These are phyloP conservation scores for Epirrita christyi DNA, from an alignment of 2,888 invertebrate genomes.

Conservation along the genomic window DNA sequence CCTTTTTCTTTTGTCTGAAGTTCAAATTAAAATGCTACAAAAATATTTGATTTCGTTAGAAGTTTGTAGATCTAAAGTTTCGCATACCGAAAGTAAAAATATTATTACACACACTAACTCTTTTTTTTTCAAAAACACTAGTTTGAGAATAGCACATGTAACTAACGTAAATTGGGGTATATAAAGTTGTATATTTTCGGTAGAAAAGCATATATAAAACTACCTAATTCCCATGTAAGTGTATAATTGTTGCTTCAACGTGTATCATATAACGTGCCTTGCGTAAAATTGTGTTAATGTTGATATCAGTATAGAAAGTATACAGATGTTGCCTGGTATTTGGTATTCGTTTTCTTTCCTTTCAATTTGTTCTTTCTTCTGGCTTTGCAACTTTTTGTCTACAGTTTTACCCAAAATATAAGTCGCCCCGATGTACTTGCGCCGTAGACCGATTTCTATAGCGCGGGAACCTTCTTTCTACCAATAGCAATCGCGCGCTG, in stretches of 20 bases:
- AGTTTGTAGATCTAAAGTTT: slow-evolving; percentile 2
- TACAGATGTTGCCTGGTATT: slow-evolving; percentile 49
- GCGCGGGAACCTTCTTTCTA: no score
- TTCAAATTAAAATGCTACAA: no score
- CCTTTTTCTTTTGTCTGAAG: no score
- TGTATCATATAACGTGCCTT: slow-evolving; percentile 34
- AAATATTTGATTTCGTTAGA: no score
- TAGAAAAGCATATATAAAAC: slow-evolving; percentile 22
- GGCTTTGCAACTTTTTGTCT: slow-evolving; percentile 60
- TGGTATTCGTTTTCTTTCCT: slow-evolving; percentile 13
- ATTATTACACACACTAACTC: slow-evolving; percentile 17
- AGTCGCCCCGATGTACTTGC: no score
- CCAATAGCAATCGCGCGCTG: no score
- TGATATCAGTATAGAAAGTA: slow-evolving; percentile 44
- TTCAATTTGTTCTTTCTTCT: slow-evolving; percentile 40
- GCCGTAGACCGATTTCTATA: no score
- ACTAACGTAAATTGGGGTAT: slow-evolving; percentile 34
- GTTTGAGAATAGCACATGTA: slow-evolving; percentile 37
- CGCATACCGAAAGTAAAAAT: slow-evolving; percentile 12
- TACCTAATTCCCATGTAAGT: slow-evolving; percentile 8
- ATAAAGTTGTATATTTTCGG: slow-evolving; percentile 9
- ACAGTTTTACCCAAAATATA: no score
- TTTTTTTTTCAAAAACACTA: slow-evolving; percentile 33
- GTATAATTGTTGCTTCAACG: slow-evolving; percentile 36
- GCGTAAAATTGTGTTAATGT: slow-evolving; percentile 27